phyloP scores from a whole-genome alignment of 2,113 vertebrate genomes.

The Patagioenas fasciata region DNA sequence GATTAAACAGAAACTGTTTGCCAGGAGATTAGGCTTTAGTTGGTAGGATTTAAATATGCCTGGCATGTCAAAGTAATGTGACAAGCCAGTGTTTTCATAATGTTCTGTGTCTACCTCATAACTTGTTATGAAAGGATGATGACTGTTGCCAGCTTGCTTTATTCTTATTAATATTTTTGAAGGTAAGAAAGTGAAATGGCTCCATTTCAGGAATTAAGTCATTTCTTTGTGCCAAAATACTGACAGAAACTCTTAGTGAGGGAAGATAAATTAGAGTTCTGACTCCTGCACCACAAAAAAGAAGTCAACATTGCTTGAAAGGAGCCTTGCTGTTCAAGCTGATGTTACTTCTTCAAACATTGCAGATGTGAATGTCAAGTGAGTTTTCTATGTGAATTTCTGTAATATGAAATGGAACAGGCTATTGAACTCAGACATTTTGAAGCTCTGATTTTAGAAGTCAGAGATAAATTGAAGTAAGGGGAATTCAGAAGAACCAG shows the following conservation, averaged over 20 bases:
- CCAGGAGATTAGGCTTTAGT: constrained; percentile 12
- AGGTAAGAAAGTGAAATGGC: constrained; percentile 38
- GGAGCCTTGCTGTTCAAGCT: neutral
- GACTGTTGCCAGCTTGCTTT: constrained; percentile 40
- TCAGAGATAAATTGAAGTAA: neutral
- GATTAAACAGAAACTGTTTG: constrained; percentile 31
- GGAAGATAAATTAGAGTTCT: constrained; percentile 20
- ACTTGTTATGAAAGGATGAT: constrained; percentile 29
- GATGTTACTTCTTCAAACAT: neutral
- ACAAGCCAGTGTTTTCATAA: constrained; percentile 31
- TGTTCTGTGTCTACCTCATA: neutral
- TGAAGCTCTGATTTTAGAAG: neutral
- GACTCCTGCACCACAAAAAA: neutral
- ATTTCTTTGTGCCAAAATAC: constrained; percentile 17
- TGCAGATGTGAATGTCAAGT: neutral
- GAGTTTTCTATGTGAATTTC: neutral
- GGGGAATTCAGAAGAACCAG: neutral
- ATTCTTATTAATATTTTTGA: constrained; percentile 23
- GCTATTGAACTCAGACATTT: neutral
- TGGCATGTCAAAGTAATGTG: constrained; percentile 44
- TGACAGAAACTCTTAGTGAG: neutral
- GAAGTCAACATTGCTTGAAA: neutral
- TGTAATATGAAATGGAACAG: neutral
- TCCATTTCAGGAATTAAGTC: constrained; percentile 47
- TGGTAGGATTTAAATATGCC: constrained; percentile 23